Evolutionary conservation across 2,888 invertebrate species (phyloP).

Genomic region (Noctua pronuba): DNA sequence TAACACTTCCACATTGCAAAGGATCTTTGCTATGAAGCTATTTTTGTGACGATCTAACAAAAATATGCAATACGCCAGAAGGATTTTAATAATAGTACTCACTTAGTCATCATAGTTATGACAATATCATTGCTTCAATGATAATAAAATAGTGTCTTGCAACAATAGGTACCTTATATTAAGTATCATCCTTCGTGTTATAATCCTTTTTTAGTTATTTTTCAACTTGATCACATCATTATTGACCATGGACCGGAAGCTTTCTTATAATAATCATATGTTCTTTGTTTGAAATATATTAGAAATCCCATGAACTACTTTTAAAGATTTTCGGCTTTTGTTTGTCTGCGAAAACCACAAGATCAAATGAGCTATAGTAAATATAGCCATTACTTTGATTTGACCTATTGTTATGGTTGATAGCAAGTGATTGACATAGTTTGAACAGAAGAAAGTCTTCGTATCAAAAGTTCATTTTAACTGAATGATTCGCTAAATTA

Average conservation of each 20-base stretch:
- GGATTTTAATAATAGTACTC: background rate
- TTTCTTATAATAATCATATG: background rate
- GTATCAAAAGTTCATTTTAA: too few relatives aligned
- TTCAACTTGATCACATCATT: background rate
- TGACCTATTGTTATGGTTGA: slow-evolving; percentile 21
- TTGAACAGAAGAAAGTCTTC: slow-evolving; percentile 17
- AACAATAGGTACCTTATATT: slow-evolving; percentile 6
- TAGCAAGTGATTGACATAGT: slow-evolving; percentile 31
- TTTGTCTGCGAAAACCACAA: slow-evolving; percentile 22
- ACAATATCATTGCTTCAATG: slow-evolving; percentile 20
- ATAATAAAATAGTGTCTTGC: background rate
- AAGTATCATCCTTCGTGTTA: background rate
- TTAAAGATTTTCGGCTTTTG: slow-evolving; percentile 10
- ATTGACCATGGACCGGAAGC: slow-evolving; percentile 15
- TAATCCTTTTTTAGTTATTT: background rate
- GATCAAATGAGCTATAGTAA: slow-evolving; percentile 25
- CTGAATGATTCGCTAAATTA: background rate
- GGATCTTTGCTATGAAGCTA: background rate
- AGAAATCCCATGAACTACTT: slow-evolving; percentile 31
- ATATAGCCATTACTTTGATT: slow-evolving; percentile 38
- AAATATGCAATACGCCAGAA: background rate
- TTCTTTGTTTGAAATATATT: slow-evolving; percentile 18
- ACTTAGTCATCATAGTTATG: background rate
- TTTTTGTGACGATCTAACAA: background rate
- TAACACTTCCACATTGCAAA: background rate